phyloP scores from a whole-genome alignment of 2,797 vertebrate species.

The Brachymystax lenok region DNA sequence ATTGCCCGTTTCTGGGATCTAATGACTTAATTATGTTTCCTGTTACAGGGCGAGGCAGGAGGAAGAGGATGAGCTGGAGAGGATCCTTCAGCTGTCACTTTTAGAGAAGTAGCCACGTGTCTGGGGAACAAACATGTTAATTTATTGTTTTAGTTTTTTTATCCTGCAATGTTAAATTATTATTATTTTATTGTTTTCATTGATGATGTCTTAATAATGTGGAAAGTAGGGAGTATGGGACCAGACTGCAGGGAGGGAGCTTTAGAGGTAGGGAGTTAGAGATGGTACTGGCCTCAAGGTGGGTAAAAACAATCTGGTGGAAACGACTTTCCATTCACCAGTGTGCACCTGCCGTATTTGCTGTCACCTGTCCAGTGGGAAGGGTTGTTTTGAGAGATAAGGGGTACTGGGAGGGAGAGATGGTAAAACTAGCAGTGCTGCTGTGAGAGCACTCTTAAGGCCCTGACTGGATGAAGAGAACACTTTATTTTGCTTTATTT shows the following conservation, averaged over 20 bases:
- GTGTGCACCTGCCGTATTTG: not conserved
- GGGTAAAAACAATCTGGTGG: not conserved
- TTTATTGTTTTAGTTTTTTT: slow-evolving; percentile 70
- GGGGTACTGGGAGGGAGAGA: not conserved
- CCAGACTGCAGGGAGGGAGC: slow-evolving; percentile 19
- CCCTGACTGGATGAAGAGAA: slow-evolving; percentile 46
- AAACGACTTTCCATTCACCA: not conserved
- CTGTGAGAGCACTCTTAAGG: slow-evolving; percentile 30
- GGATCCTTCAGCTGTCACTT: slow-evolving; percentile 90
- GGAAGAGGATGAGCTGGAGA: slow-evolving; percentile 90
- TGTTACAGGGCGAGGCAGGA: slow-evolving; percentile 76
- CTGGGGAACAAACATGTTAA: slow-evolving; percentile 60
- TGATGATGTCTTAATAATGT: slow-evolving; percentile 53
- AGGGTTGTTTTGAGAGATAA: not conserved
- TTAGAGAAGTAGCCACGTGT: slow-evolving; percentile 85
- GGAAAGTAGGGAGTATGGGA: slow-evolving; percentile 50
- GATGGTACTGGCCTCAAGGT: not conserved
- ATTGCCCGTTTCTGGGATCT: not conserved
- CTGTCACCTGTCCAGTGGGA: not conserved
- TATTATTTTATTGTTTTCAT: slow-evolving; percentile 68
- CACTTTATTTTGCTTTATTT: slow-evolving; percentile 55
- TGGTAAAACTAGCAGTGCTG: not conserved
- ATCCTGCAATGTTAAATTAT: slow-evolving; percentile 76
- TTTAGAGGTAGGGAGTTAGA: not conserved
- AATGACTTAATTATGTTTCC: slow-evolving; percentile 17